Evolutionary conservation across 2,113 vertebrate species (phyloP).

Genomic region (Panthera tigris): DNA sequence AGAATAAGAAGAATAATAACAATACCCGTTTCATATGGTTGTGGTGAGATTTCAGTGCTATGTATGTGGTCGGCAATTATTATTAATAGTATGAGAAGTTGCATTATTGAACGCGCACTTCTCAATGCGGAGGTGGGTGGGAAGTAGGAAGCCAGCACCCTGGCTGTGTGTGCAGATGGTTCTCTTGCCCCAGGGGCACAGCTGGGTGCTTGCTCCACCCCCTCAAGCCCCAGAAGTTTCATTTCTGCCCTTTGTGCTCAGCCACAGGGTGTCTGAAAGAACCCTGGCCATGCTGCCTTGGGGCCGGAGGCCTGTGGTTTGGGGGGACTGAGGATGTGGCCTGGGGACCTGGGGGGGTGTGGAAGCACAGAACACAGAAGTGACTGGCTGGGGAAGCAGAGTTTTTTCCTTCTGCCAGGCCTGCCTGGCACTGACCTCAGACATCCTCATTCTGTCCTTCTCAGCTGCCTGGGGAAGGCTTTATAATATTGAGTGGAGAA

Average conservation of each 20-base stretch:
- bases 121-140: neutral
- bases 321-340: slow-evolving; percentile 47
- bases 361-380: slow-evolving; percentile 57
- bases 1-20: neutral
- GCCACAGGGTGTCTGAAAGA: neutral
- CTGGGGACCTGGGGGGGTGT: neutral
- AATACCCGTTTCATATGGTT: neutral
- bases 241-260: slow-evolving; percentile 47
- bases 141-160: neutral
- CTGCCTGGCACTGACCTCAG: neutral
- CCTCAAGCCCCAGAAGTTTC: neutral
- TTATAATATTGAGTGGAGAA: neutral
- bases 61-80: neutral
- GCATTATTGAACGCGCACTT: neutral
- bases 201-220: neutral
- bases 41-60: neutral
- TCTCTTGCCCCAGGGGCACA: neutral
- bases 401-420: neutral
- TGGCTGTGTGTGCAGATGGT: neutral
- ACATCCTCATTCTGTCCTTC: neutral
- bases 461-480: neutral
- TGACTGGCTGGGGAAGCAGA: neutral
- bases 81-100: neutral
- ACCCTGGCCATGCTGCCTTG: neutral
- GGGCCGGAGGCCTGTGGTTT: neutral